A percentile compares a stretch with the other conserved stretches of the same genome.
Conservation (phyloP, 1,140 invertebrate species). For the Pogonomyrmex californicus region DNA sequence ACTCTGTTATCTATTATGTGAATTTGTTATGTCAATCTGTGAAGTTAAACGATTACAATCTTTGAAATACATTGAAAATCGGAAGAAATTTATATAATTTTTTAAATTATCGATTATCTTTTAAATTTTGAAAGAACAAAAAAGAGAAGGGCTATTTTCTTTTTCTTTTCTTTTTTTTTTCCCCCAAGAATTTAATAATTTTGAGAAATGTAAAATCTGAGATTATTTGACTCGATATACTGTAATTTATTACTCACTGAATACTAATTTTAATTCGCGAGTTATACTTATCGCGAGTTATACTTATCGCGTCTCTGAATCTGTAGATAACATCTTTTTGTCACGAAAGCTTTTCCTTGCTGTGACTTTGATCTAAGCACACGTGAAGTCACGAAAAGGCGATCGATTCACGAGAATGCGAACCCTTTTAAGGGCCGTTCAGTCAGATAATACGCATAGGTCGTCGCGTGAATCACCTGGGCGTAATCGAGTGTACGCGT, state of each 20-base stretch:
- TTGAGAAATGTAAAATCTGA: not conserved
- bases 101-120: not conserved
- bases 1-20: not conserved
- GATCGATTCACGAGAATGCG: constrained; percentile 52
- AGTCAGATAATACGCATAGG: constrained; percentile 38
- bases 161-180: not conserved
- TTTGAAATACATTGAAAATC: not conserved
- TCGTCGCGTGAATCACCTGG: constrained; percentile 66
- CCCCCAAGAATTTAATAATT: not conserved
- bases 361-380: not conserved
- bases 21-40: not conserved
- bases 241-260: not conserved
- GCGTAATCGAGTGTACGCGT: constrained; percentile 46
- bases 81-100: not conserved
- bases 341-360: not conserved
- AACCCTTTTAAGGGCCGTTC: constrained; percentile 1
- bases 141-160: not conserved
- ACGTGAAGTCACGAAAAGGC: not conserved
- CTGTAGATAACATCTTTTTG: not conserved
- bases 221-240: not conserved
- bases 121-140: not conserved
- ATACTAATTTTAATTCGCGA: not conserved
- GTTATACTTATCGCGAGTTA: not conserved
- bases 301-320: not conserved
- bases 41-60: not conserved